phyloP scores from a whole-genome alignment of 2,113 vertebrate species.

The Jacana jacana region DNA sequence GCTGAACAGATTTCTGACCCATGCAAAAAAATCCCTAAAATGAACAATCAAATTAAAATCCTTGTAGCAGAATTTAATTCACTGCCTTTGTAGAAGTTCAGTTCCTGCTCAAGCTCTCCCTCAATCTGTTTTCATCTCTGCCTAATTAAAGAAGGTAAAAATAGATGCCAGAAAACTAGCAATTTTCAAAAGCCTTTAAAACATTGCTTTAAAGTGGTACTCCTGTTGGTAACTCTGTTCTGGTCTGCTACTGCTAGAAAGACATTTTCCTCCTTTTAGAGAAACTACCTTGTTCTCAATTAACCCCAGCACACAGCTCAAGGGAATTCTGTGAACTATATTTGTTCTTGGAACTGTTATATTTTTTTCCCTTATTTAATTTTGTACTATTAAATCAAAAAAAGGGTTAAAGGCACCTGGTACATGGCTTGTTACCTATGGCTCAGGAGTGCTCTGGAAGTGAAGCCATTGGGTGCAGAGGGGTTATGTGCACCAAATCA shows the following conservation, averaged over 20 bases:
- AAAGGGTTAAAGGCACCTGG: background rate
- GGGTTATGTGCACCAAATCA: no score
- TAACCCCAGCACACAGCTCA: background rate
- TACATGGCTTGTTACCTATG: background rate
- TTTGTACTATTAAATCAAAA: background rate
- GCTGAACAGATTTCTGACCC: background rate
- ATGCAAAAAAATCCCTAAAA: background rate
- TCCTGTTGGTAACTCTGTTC: background rate
- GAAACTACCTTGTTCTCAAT: background rate
- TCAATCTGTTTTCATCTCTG: background rate
- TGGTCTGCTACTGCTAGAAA: background rate
- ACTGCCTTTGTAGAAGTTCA: background rate
- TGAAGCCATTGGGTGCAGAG: background rate
- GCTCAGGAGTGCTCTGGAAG: background rate
- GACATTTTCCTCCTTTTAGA: background rate
- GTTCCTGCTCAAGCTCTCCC: background rate
- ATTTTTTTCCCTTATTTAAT: background rate
- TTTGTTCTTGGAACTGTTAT: background rate
- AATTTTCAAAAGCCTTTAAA: background rate
- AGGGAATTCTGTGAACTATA: background rate
- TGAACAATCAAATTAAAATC: background rate
- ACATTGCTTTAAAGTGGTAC: background rate
- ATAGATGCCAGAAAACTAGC: background rate
- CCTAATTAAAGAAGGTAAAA: background rate
- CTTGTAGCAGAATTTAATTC: background rate